These are phyloP conservation scores for Gymnarchus niloticus DNA, from an alignment of 2,113 vertebrate genomes.

Conservation along the genomic window DNA sequence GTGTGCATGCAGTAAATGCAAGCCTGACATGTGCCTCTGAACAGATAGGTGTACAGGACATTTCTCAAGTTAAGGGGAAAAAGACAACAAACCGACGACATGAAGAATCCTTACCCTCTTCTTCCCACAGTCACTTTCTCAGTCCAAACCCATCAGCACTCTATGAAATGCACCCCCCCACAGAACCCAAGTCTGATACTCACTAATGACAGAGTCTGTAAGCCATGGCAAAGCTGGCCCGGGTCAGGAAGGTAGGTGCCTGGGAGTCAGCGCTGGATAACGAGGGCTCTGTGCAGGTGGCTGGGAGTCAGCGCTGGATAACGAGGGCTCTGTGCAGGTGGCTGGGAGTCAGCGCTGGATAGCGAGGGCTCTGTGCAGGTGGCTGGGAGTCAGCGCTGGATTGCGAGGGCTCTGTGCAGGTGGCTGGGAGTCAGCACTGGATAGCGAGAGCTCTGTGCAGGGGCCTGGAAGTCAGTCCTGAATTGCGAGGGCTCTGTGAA, in stretches of 20 bases:
- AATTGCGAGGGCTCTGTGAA: background rate
- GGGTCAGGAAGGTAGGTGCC: conserved; percentile 29
- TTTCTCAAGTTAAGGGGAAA: background rate
- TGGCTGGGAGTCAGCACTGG: conserved; percentile 46
- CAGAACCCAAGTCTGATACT: conserved; percentile 62
- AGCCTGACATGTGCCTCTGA: background rate
- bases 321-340: background rate
- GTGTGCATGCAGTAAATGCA: background rate
- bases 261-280: conserved; percentile 46
- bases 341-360: conserved; percentile 47
- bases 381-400: too few species aligned
- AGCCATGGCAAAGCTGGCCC: conserved; percentile 65
- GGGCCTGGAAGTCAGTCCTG: too few species aligned
- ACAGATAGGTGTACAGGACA: conserved; percentile 44
- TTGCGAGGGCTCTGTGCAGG: background rate
- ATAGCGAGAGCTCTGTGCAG: conserved; percentile 29
- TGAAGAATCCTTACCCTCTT: conserved; percentile 8
- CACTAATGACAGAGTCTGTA: conserved; percentile 82
- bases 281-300: conserved; percentile 20
- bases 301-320: too few species aligned
- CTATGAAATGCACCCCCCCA: background rate
- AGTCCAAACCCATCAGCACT: background rate
- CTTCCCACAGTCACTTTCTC: background rate
- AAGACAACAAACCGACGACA: background rate
- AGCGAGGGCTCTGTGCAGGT: conserved; percentile 25